These are phyloP conservation scores for Hippocampus mohnikei DNA, from an alignment of 2,113 vertebrate genomes.

Conservation along the genomic window DNA sequence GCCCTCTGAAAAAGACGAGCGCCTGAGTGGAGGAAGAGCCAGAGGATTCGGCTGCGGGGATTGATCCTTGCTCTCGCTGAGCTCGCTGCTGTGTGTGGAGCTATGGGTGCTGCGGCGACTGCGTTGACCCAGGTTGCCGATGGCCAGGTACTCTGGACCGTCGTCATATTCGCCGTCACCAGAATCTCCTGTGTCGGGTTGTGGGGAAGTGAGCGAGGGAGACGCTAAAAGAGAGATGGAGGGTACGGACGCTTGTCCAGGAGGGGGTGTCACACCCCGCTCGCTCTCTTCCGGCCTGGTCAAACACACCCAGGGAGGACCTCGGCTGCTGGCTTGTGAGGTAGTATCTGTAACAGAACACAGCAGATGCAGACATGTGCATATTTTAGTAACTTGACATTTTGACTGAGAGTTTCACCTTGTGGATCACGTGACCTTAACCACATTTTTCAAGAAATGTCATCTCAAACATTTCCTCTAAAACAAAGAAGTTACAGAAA, in stretches of 20 bases:
- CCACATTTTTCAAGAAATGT: too few relatives aligned
- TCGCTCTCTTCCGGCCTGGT: constrained; percentile 20
- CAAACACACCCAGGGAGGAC: constrained; percentile 58
- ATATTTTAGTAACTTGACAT: too few relatives aligned
- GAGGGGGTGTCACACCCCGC: constrained; percentile 9
- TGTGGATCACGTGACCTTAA: too few relatives aligned
- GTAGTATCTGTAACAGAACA: constrained; percentile 49
- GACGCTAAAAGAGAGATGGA: constrained; percentile 43
- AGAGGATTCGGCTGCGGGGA: constrained; percentile 14
- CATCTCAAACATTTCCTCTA: too few relatives aligned
- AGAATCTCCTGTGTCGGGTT: constrained; percentile 59
- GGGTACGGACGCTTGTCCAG: constrained; percentile 15
- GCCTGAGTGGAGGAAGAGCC: constrained; percentile 60
- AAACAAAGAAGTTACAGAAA: too few relatives aligned
- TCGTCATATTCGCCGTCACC: constrained; percentile 81
- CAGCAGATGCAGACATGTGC: not conserved
- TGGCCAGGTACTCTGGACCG: constrained; percentile 93
- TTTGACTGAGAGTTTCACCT: too few relatives aligned
- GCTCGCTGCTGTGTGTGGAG: constrained; percentile 54
- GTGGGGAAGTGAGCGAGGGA: constrained; percentile 7
- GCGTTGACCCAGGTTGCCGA: constrained; percentile 84
- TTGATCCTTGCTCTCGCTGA: constrained; percentile 35
- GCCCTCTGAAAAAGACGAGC: constrained; percentile 90
- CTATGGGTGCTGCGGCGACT: constrained; percentile 64
- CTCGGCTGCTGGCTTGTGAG: constrained; percentile 34